These are phyloP conservation scores for Thomomys bottae DNA, from an alignment of 2,113 vertebrate species.

Conservation along the genomic window DNA sequence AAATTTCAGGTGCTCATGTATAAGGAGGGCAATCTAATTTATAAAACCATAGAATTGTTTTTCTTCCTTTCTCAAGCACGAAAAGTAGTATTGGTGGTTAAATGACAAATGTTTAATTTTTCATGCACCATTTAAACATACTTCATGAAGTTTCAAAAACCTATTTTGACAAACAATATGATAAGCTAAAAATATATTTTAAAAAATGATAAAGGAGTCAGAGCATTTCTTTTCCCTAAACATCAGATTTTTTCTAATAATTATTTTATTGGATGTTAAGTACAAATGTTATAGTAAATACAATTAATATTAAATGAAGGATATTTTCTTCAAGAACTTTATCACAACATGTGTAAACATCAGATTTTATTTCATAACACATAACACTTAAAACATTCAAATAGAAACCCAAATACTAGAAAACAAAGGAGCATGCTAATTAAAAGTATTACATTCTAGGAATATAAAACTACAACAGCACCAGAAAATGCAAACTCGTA, in stretches of 20 bases:
- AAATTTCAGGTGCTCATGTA: background rate
- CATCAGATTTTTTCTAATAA: background rate
- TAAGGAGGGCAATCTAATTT: background rate
- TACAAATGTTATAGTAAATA: slow-evolving; percentile 35
- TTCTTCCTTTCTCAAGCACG: background rate
- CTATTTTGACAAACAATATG: slow-evolving; percentile 6
- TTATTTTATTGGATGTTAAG: slow-evolving; percentile 31
- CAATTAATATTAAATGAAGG: slow-evolving; percentile 45
- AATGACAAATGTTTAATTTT: slow-evolving; percentile 32
- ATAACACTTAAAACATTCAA: too few relatives aligned
- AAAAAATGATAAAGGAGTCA: background rate
- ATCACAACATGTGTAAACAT: background rate
- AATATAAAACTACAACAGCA: background rate
- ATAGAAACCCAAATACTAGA: background rate
- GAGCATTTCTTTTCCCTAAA: background rate
- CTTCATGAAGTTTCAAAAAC: slow-evolving; percentile 35
- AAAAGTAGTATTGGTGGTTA: slow-evolving; percentile 25
- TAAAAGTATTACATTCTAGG: slow-evolving; percentile 14
- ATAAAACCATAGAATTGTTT: slow-evolving; percentile 9
- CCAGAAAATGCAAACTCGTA: too few relatives aligned
- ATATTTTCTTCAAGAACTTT: background rate
- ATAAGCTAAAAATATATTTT: background rate
- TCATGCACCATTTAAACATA: slow-evolving; percentile 9
- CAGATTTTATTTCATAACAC: background rate
- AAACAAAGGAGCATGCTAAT: background rate